A percentile compares a stretch with the other conserved stretches of the same genome.
Evolutionary conservation across 2,797 vertebrate genomes (phyloP).

Genomic region (Lates japonicus): DNA sequence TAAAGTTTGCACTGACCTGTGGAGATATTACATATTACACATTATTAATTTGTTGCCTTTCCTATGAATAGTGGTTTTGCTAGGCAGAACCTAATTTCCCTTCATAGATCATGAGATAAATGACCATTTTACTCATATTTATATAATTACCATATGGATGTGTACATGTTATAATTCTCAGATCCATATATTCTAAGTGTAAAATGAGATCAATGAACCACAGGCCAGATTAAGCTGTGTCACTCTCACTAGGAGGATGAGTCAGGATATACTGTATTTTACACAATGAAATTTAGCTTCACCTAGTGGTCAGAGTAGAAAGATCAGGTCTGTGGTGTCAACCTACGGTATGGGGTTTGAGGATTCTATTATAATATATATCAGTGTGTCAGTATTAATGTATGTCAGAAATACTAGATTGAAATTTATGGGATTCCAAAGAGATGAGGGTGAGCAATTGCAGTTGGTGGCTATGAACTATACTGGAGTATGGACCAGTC

Average conservation of each 20-base stretch:
- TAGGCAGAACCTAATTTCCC: neutral
- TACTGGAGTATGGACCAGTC: neutral
- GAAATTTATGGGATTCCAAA: neutral
- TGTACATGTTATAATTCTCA: neutral
- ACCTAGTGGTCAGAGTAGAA: constrained; percentile 48
- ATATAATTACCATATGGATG: neutral
- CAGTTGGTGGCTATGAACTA: too few relatives aligned
- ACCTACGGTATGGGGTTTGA: neutral
- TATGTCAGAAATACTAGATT: neutral
- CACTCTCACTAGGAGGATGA: constrained; percentile 15
- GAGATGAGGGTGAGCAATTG: too few relatives aligned
- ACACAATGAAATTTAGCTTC: constrained; percentile 14
- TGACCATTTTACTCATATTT: neutral
- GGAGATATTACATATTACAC: neutral
- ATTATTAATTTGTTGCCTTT: neutral
- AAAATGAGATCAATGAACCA: neutral
- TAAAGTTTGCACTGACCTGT: neutral
- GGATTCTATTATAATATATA: neutral
- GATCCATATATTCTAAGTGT: neutral
- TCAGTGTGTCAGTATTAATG: neutral
- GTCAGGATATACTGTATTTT: constrained; percentile 21
- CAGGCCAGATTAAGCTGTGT: constrained; percentile 6
- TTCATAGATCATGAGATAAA: neutral
- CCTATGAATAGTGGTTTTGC: neutral
- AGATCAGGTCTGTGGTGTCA: constrained; percentile 19